These are phyloP conservation scores for Aphrophora alni DNA, from an alignment of 2,888 invertebrate genomes.

Conservation along the genomic window DNA sequence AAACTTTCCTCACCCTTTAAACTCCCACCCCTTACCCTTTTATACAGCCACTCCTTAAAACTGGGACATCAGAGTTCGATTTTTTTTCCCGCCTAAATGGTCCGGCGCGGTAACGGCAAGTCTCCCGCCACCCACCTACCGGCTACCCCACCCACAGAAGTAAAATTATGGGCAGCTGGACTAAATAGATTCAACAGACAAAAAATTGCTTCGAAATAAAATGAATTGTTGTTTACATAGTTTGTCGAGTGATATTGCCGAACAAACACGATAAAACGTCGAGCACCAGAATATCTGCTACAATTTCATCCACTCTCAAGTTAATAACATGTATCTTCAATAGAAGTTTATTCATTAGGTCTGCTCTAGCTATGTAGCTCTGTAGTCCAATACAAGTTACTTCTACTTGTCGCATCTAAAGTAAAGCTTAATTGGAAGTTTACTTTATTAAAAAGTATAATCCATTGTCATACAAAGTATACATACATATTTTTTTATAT, in stretches of 20 bases:
- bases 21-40: conserved; percentile 18
- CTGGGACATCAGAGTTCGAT: conserved; percentile 41
- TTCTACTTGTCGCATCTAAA: too few species aligned
- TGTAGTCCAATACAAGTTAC: too few species aligned
- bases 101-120: conserved; percentile 34
- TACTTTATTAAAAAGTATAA: too few species aligned
- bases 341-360: neutral
- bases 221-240: neutral
- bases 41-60: conserved; percentile 27
- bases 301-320: neutral
- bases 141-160: neutral
- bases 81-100: conserved; percentile 40
- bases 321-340: neutral
- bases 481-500: too few species aligned
- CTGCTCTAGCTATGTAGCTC: too few species aligned
- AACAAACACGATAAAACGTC: neutral
- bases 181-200: conserved; percentile 23
- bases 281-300: neutral
- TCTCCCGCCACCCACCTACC: neutral
- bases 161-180: conserved; percentile 33
- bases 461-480: too few species aligned
- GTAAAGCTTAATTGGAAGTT: too few species aligned
- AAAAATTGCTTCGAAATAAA: neutral
- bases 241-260: neutral
- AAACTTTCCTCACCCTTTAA: conserved; percentile 1